Percentiles rank a stretch among this genome's conserved stretches.
Evolutionary conservation across 2,888 invertebrate genomes (phyloP).

Genomic region (Tachina grossa): DNA sequence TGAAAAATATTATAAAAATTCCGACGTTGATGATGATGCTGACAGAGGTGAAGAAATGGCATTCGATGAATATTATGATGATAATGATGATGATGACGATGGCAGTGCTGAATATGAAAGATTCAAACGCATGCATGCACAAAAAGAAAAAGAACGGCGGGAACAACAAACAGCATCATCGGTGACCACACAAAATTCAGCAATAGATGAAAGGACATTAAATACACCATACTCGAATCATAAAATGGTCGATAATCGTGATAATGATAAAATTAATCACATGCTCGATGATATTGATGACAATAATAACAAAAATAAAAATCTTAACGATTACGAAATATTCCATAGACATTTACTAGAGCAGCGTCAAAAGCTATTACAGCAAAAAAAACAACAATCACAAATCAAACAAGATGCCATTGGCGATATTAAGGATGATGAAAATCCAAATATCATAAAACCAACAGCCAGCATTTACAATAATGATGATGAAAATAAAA

Average conservation of each 20-base stretch:
- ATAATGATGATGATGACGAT: conserved; percentile 56
- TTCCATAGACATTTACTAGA: conserved; percentile 57
- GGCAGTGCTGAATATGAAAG: conserved; percentile 67
- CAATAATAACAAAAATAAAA: conserved; percentile 56
- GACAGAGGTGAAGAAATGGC: conserved; percentile 63
- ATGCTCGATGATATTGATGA: conserved; percentile 48
- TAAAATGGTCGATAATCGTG: conserved; percentile 27
- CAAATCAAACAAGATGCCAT: conserved; percentile 73
- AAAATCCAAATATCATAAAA: conserved; percentile 46
- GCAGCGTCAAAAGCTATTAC: conserved; percentile 42
- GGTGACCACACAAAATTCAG: conserved; percentile 32
- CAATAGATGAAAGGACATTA: conserved; percentile 48
- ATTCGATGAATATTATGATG: conserved; percentile 63
- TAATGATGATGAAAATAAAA: conserved; percentile 26
- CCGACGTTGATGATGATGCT: conserved; percentile 45
- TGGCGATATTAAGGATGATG: conserved; percentile 72
- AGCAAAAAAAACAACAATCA: conserved; percentile 61
- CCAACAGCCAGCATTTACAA: conserved; percentile 42
- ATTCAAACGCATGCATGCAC: conserved; percentile 63
- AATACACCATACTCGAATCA: conserved; percentile 25
- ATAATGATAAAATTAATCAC: conserved; percentile 40
- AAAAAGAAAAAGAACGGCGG: conserved; percentile 59
- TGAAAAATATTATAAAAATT: conserved; percentile 24
- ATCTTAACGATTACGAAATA: conserved; percentile 62
- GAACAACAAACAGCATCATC: conserved; percentile 39